phyloP scores from a whole-genome alignment of 2,888 invertebrate species.

The Tetragonisca angustula region DNA sequence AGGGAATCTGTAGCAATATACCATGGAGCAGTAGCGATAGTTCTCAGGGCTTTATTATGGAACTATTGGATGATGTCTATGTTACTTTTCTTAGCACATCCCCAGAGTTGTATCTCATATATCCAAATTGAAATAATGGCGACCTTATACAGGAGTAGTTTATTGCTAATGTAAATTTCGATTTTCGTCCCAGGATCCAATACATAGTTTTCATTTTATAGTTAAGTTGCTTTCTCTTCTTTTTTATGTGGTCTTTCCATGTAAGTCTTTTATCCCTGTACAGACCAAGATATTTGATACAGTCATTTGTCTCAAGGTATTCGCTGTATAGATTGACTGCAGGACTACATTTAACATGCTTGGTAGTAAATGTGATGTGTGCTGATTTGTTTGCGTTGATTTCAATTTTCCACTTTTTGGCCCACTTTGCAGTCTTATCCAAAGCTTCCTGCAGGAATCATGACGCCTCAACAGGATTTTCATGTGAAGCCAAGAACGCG shows the following conservation, averaged over 20 bases:
- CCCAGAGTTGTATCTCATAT: not conserved
- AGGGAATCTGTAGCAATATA: not conserved
- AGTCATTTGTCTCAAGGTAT: not conserved
- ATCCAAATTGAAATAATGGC: not conserved
- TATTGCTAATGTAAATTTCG: not conserved
- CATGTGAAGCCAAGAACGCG: not conserved
- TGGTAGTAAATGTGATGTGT: not conserved
- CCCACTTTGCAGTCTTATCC: not conserved
- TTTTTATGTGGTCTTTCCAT: not conserved
- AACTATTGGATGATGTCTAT: not conserved
- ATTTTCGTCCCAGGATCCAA: too few species aligned
- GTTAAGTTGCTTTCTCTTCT: not conserved
- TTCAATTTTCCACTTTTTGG: not conserved
- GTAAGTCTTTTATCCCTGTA: not conserved
- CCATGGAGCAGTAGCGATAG: not conserved
- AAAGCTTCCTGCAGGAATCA: not conserved
- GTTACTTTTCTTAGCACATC: not conserved
- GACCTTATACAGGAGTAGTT: too few species aligned
- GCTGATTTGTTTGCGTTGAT: not conserved
- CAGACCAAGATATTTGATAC: not conserved
- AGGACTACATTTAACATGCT: not conserved
- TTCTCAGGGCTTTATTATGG: not conserved
- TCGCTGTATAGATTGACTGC: not conserved
- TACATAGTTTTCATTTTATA: not conserved
- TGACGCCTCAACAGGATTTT: not conserved